Evolutionary conservation across 2,113 vertebrate genomes (phyloP).

Genomic region (Xerus inauris): DNA sequence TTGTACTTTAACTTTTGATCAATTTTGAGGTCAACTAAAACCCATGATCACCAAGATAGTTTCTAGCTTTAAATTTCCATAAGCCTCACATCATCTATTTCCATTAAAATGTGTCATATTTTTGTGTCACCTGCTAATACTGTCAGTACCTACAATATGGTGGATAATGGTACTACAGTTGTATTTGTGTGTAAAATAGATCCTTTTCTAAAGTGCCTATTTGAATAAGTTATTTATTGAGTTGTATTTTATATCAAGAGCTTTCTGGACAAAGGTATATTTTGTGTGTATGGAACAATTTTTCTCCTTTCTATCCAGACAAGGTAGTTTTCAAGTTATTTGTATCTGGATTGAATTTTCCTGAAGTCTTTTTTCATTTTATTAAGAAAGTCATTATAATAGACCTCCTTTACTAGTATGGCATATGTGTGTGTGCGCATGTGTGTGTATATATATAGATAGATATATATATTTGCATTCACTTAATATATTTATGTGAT

Average conservation of each 20-base stretch:
- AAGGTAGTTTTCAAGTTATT: slow-evolving; percentile 15
- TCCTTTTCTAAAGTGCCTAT: background rate
- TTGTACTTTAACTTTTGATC: background rate
- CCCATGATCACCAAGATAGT: background rate
- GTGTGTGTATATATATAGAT: background rate
- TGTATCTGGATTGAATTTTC: slow-evolving; percentile 8
- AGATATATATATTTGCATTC: too few relatives aligned
- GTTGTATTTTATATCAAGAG: background rate
- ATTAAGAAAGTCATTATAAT: slow-evolving; percentile 22
- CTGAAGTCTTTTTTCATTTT: background rate
- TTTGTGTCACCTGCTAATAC: background rate
- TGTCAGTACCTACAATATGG: background rate
- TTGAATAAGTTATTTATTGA: background rate
- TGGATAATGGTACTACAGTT: background rate
- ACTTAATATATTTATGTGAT: too few relatives aligned
- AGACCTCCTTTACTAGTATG: background rate
- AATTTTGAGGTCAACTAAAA: background rate
- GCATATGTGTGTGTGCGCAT: too few relatives aligned
- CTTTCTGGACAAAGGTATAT: background rate
- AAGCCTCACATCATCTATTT: background rate
- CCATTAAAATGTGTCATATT: background rate
- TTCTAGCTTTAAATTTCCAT: background rate
- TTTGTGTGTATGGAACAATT: background rate
- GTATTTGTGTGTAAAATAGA: background rate
- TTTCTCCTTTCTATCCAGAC: background rate